These are phyloP conservation scores for Panthera uncia DNA, from an alignment of 2,113 vertebrate species.

Conservation along the genomic window DNA sequence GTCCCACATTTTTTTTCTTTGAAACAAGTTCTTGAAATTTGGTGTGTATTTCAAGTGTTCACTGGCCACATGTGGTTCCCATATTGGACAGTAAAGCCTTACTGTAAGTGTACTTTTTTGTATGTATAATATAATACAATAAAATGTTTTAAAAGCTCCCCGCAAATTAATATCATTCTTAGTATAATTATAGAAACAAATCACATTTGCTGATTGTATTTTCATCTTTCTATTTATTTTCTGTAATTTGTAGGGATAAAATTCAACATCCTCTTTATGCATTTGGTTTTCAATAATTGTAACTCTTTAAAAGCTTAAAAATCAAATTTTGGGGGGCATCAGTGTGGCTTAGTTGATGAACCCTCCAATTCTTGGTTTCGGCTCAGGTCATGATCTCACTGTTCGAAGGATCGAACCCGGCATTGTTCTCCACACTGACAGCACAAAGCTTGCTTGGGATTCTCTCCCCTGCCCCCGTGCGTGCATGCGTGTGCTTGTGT, in stretches of 20 bases:
- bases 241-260: background rate
- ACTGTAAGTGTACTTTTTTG: background rate
- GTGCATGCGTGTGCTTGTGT: fast-evolving
- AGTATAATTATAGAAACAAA: background rate
- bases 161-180: background rate
- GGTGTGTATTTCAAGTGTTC: background rate
- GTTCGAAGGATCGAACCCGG: no score
- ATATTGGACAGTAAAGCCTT: background rate
- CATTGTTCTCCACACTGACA: no score
- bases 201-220: slow-evolving; percentile 1
- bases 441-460: no score
- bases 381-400: no score
- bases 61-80: background rate
- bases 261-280: background rate
- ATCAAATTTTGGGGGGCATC: background rate
- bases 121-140: background rate
- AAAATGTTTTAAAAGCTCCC: background rate
- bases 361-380: no score
- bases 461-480: no score
- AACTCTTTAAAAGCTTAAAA: slow-evolving; percentile 27
- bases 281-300: background rate
- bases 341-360: no score
- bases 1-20: background rate
- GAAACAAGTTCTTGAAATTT: background rate
- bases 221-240: slow-evolving; percentile 14